A percentile compares a stretch with the other conserved stretches of the same genome.
These are phyloP conservation scores for Chaetops frenatus DNA, from an alignment of 2,113 vertebrate species.

Conservation along the genomic window DNA sequence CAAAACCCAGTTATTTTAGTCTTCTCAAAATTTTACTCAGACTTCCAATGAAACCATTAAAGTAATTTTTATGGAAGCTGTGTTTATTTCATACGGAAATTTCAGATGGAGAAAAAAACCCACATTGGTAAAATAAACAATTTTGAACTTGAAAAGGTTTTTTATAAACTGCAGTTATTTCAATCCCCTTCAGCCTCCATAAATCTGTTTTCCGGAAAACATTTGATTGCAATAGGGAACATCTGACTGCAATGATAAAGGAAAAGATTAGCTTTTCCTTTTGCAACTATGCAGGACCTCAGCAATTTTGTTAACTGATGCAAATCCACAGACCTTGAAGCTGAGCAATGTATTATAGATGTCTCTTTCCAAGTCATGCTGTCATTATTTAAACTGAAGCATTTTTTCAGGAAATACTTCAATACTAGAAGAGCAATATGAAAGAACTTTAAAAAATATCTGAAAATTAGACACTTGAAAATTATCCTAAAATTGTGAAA, in stretches of 20 bases:
- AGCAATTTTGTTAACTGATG: not conserved
- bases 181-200: not conserved
- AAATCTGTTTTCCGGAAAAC: not conserved
- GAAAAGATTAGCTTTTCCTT: not conserved
- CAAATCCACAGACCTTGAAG: not conserved
- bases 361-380: not conserved
- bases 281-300: not conserved
- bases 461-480: not conserved
- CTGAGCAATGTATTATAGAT: not conserved
- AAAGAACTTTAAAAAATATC: not conserved
- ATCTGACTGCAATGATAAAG: not conserved
- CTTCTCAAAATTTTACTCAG: not conserved
- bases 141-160: not conserved
- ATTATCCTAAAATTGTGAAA: not conserved
- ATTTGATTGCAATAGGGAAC: not conserved
- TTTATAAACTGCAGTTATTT: not conserved
- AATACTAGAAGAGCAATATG: not conserved
- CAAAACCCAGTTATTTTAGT: not conserved
- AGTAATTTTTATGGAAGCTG: not conserved
- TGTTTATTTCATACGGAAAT: not conserved
- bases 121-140: not conserved
- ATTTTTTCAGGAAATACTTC: not conserved
- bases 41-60: not conserved
- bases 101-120: not conserved
- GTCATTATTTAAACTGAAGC: not conserved